A percentile compares a stretch with the other conserved stretches of the same genome.
These are phyloP conservation scores for Raphicerus campestris DNA, from an alignment of 2,113 vertebrate genomes.

Conservation along the genomic window DNA sequence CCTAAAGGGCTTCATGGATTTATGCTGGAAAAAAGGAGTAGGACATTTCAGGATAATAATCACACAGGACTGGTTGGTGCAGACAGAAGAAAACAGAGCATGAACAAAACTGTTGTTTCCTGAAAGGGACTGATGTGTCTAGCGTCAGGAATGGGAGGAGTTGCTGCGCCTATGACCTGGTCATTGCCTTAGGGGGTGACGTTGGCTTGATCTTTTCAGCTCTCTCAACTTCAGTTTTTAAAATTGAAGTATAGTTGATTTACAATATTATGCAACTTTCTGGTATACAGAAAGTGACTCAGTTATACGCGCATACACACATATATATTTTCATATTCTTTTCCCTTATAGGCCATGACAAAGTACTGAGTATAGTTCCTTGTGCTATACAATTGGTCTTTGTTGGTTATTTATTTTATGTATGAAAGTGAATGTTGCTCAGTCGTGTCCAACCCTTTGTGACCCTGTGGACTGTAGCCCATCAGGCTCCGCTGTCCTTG, in stretches of 20 bases:
- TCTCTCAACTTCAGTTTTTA: background rate
- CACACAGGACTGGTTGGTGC: rapidly evolving
- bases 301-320: background rate
- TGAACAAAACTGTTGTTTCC: background rate
- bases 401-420: background rate
- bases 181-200: background rate
- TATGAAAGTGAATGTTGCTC: background rate
- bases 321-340: background rate
- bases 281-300: background rate
- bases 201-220: background rate
- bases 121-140: background rate
- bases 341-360: background rate
- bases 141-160: background rate
- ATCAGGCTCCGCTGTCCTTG: background rate
- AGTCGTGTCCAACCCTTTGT: background rate
- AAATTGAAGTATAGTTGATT: background rate
- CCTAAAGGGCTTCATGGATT: background rate
- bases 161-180: background rate
- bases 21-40: background rate
- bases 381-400: background rate
- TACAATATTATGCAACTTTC: background rate
- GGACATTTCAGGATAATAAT: background rate
- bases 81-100: background rate
- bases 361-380: background rate
- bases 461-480: background rate